These are phyloP conservation scores for Albula goreensis DNA, from an alignment of 2,113 vertebrate genomes.

Conservation along the genomic window DNA sequence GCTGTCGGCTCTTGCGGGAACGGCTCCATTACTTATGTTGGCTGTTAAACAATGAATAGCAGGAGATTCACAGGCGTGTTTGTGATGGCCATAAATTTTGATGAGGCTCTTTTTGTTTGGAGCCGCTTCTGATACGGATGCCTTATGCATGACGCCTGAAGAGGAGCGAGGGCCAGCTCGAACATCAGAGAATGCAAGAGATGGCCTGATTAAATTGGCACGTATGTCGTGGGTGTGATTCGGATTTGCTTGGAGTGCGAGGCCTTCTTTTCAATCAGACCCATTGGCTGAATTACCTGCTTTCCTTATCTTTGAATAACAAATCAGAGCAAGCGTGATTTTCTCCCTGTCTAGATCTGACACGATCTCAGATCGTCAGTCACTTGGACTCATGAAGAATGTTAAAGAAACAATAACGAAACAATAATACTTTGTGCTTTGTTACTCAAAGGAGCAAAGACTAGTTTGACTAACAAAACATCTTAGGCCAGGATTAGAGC, in stretches of 20 bases:
- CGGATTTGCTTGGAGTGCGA: not conserved
- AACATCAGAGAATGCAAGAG: not conserved
- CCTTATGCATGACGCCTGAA: not conserved
- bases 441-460: not conserved
- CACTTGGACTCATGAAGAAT: not conserved
- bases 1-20: not conserved
- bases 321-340: no score
- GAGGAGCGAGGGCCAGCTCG: not conserved
- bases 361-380: no score
- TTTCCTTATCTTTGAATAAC: no score
- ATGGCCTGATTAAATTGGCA: not conserved
- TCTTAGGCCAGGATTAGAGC: not conserved
- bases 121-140: not conserved
- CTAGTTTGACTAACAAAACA: not conserved
- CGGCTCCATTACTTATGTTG: not conserved
- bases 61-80: not conserved
- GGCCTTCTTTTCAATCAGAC: no score
- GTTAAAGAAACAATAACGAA: not conserved
- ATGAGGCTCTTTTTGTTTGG: not conserved
- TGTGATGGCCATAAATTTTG: not conserved
- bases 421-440: not conserved
- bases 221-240: not conserved
- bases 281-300: no score
- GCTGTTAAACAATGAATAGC: not conserved
- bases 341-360: no score